Conservation (phyloP, 1,140 invertebrate species). For the Coenobita brevimanus region DNA sequence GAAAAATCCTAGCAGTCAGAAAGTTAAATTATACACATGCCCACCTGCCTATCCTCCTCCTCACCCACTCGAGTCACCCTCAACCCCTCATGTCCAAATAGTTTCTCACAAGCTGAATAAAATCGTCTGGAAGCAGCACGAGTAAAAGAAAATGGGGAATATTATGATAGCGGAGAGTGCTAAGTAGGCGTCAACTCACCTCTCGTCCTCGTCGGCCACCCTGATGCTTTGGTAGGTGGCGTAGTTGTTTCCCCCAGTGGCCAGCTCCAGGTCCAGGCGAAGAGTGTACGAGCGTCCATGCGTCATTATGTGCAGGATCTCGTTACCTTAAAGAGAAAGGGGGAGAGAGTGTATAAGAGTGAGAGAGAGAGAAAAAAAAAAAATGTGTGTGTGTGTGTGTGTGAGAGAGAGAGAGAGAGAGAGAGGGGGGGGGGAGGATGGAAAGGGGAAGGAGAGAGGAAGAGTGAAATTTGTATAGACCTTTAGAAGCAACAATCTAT, state of each 20-base stretch:
- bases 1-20: too few species aligned
- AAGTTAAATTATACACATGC: too few species aligned
- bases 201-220: background rate
- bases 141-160: background rate
- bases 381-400: background rate
- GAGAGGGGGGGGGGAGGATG: too few species aligned
- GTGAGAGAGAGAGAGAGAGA: too few species aligned
- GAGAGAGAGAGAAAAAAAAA: background rate
- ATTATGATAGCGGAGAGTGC: background rate
- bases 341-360: too few species aligned
- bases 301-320: constrained; percentile 8
- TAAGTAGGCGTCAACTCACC: background rate
- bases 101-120: too few species aligned
- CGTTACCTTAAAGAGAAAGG: background rate
- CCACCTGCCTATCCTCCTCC: too few species aligned
- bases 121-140: background rate
- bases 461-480: too few species aligned
- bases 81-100: too few species aligned
- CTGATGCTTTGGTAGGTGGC: background rate
- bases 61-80: too few species aligned
- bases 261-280: background rate
- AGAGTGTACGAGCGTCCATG: background rate
- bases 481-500: too few species aligned
- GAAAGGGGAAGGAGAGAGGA: too few species aligned
- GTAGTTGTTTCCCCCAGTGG: background rate